A percentile compares a stretch with the other conserved stretches of the same genome.
These are phyloP conservation scores for Elmis aenea DNA, from an alignment of 2,888 invertebrate species.

Conservation along the genomic window DNA sequence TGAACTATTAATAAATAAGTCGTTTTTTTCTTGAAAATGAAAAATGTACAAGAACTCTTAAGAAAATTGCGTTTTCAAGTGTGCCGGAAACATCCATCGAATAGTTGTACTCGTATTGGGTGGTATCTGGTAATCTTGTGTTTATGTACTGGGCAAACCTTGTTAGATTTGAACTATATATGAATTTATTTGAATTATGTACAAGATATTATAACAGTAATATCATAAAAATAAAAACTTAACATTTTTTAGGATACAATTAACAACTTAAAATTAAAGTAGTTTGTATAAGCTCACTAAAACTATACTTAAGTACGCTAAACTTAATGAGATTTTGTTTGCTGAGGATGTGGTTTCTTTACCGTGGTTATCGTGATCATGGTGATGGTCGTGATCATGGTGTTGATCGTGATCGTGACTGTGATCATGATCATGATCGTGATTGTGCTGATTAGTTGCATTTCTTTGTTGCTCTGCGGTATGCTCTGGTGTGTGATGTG, in stretches of 20 bases:
- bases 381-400: background rate
- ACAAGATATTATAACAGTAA: slow-evolving; percentile 14
- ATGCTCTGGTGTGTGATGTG: slow-evolving; percentile 37
- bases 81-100: too few species aligned
- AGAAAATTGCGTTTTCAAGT: too few species aligned
- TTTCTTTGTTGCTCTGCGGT: slow-evolving; percentile 22
- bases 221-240: slow-evolving; percentile 16
- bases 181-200: too few species aligned
- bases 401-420: background rate
- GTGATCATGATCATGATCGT: slow-evolving; percentile 1
- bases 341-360: slow-evolving; percentile 6
- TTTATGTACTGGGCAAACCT: too few species aligned
- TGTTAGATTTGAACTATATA: too few species aligned
- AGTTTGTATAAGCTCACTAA: slow-evolving; percentile 4
- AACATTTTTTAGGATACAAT: slow-evolving; percentile 10
- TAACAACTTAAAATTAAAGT: slow-evolving; percentile 7
- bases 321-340: slow-evolving; percentile 2
- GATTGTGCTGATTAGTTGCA: too few species aligned
- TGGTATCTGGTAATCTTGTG: too few species aligned
- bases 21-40: too few species aligned
- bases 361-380: slow-evolving; percentile 5
- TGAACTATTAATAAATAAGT: too few species aligned
- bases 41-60: too few species aligned
- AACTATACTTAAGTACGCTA: slow-evolving; percentile 10
- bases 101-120: too few species aligned